Base-by-base conservation (phyloP, 2,113 vertebrate genomes). In the Oreotrochilus melanogaster region DNA sequence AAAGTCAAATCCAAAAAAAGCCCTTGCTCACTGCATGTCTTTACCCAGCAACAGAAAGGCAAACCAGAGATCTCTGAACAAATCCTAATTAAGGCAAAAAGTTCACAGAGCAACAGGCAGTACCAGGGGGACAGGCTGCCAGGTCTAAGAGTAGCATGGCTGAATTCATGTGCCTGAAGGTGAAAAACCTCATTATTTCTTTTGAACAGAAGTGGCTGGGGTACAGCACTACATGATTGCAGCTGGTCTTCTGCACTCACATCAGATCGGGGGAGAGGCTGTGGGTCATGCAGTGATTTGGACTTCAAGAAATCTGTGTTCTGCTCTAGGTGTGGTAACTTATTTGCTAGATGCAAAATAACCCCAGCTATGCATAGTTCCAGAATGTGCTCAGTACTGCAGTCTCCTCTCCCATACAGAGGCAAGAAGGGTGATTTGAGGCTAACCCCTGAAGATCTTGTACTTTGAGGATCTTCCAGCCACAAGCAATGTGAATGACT, bases 81-180 rank as follows among this genome's bases (percentile, higher is more conserved):
- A 94, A 54, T 83, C 83, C 83, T 94, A 94, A 94, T 93, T 92
- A 95, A 97, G 92, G 83, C 92, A 94, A 18, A 42, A 78, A 95
- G 56, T 70, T 93, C 91, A 58, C 64, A 80, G 88, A 88, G 72
- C 64, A 73, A 16, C 54, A 80, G 47, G 51, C 75, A 80, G 51
- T 70, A 80, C 50, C 12, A 11, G 11, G 4, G 61, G 64, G 23
- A 81, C 73, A 67, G 39, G 7, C 61, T 85, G 84, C 57, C 51
- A n/a, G 27, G 7, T 80, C 47, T 71, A 39, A 45, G 70, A 69
- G 85, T 1, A 21, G 25, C 33, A 15, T 2, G 30, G 47, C 50
- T 87, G 65, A 61, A 80, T 84, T 43, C 5, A 8, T 11, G 30
- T 35, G 7, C 51, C 37, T 33, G 50, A 21, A 0, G 0, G 33